Conservation (phyloP, 2,888 invertebrate genomes). For the Terebella lapidaria region DNA sequence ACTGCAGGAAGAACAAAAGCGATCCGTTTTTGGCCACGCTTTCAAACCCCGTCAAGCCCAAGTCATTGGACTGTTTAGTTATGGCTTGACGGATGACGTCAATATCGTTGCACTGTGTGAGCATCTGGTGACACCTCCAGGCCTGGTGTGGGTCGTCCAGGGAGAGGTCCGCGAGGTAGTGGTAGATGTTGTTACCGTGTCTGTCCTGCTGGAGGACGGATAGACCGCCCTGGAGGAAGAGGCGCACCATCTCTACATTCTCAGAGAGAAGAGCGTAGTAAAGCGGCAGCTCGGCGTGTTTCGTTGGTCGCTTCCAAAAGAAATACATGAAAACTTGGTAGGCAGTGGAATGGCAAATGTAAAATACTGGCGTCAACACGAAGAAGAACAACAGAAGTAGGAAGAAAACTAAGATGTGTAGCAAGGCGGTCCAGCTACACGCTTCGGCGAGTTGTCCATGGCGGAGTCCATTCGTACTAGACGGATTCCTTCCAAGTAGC, state of each 20-base stretch:
- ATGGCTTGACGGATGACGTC: neutral
- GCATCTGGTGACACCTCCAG: neutral
- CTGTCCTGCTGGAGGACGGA: neutral
- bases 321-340: neutral
- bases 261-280: neutral
- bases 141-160: neutral
- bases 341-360: neutral
- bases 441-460: neutral
- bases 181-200: neutral
- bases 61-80: neutral
- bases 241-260: neutral
- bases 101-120: neutral
- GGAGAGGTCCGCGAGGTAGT: neutral
- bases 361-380: constrained; percentile 2
- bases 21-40: neutral
- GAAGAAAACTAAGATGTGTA: neutral
- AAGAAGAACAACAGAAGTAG: neutral
- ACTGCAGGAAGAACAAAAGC: neutral
- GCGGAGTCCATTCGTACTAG: neutral
- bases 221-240: neutral
- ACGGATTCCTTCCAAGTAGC: neutral
- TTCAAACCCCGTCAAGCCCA: neutral
- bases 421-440: neutral
- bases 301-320: neutral
- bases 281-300: neutral